Percentiles rank a stretch among this genome's conserved stretches.
Conservation (phyloP, 2,113 vertebrate species). For the Erpornis zantholeuca region DNA sequence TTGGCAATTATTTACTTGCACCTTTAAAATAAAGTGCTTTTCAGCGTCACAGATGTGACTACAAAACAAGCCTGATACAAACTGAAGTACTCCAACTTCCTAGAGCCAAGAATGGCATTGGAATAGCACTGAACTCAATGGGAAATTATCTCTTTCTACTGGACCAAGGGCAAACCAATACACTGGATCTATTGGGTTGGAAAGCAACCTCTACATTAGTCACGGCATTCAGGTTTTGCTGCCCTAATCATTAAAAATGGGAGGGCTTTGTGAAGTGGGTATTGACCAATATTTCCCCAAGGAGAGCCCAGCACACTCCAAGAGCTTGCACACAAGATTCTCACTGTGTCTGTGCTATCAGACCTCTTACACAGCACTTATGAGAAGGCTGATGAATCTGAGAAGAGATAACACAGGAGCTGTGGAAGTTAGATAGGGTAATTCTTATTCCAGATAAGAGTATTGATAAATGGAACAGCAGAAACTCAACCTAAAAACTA, state of each 20-base stretch:
- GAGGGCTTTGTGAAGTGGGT: background rate
- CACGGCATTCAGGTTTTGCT: background rate
- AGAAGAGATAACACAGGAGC: background rate
- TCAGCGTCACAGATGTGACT: background rate
- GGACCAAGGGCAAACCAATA: background rate
- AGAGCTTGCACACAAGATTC: background rate
- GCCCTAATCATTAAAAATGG: background rate
- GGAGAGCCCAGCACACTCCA: background rate
- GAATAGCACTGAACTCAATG: background rate
- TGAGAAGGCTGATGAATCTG: background rate
- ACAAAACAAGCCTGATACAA: background rate
- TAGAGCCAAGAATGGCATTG: background rate
- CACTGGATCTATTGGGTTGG: background rate
- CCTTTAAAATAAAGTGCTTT: constrained; percentile 21
- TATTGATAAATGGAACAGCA: background rate
- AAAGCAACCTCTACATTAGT: background rate
- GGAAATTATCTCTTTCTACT: background rate
- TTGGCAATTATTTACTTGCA: background rate
- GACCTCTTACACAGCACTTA: background rate
- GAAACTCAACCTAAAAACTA: background rate
- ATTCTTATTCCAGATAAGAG: background rate
- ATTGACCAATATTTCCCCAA: background rate
- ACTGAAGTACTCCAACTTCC: background rate
- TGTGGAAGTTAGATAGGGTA: background rate
- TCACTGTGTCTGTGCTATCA: background rate